Conservation (phyloP, 2,888 invertebrate species). For the Nebria brevicollis region DNA sequence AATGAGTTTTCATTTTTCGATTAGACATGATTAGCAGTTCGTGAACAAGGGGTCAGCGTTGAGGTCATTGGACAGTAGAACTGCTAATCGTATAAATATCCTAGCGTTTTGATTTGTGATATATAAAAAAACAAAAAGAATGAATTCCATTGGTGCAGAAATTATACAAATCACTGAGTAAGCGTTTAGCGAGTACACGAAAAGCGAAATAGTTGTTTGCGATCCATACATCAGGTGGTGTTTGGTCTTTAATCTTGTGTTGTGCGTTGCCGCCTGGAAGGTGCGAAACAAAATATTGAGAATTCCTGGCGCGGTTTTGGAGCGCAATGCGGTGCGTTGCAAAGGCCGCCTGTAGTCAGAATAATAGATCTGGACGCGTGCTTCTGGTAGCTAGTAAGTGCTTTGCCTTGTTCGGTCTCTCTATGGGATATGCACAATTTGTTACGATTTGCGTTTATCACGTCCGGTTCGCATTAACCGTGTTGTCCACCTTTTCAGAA, state of each 20-base stretch:
- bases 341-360: neutral
- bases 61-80: slow-evolving; percentile 6
- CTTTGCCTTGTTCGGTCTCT: slow-evolving; percentile 34
- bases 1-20: slow-evolving; percentile 18
- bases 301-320: slow-evolving; percentile 19
- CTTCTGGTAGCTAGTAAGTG: slow-evolving; percentile 30
- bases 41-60: neutral
- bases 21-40: slow-evolving; percentile 3
- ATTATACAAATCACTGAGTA: slow-evolving; percentile 23
- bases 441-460: slow-evolving; percentile 34
- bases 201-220: slow-evolving; percentile 24
- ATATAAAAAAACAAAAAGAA: neutral
- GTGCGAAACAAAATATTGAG: slow-evolving; percentile 41
- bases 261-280: slow-evolving; percentile 25
- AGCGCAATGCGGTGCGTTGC: neutral
- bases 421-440: slow-evolving; percentile 26
- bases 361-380: slow-evolving; percentile 21
- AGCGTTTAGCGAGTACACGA: slow-evolving; percentile 9
- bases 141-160: slow-evolving; percentile 18
- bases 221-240: slow-evolving; percentile 33
- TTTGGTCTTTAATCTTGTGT: slow-evolving; percentile 31
- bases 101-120: neutral
- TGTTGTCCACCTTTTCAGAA: neutral
- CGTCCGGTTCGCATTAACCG: neutral
- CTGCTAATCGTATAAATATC: neutral